phyloP scores from a whole-genome alignment of 1,140 invertebrate species.

The Leptopilina boulardi region DNA sequence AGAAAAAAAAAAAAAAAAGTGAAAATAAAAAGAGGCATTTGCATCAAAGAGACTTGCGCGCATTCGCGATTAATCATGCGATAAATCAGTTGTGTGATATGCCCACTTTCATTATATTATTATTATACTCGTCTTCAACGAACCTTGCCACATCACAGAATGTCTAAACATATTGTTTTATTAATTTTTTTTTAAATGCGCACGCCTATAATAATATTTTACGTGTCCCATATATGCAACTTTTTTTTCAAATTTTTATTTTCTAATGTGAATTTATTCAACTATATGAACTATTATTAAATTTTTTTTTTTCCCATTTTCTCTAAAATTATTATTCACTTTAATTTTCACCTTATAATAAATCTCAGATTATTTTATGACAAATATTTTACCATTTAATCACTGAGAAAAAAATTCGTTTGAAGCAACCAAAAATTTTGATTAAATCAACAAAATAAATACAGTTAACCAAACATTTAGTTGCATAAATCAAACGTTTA shows the following conservation, averaged over 20 bases:
- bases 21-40: background rate
- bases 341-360: too few species aligned
- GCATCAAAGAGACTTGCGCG: conserved; percentile 4
- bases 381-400: too few species aligned
- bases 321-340: too few species aligned
- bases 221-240: background rate
- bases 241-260: background rate
- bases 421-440: too few species aligned
- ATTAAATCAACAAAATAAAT: too few species aligned
- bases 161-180: conserved; percentile 9
- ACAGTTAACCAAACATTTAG: too few species aligned
- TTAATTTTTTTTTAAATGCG: background rate
- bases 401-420: too few species aligned
- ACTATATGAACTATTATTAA: background rate
- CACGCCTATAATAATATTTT: background rate
- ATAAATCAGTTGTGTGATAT: conserved; percentile 4
- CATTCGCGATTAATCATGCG: conserved; percentile 19
- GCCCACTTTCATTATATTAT: background rate
- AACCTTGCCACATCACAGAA: background rate
- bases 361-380: too few species aligned
- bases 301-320: too few species aligned
- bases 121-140: background rate
- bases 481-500: too few species aligned
- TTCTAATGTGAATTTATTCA: background rate
- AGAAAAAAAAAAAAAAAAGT: background rate